Conservation (phyloP, 2,113 vertebrate genomes). For the Malurus cyaneus region DNA sequence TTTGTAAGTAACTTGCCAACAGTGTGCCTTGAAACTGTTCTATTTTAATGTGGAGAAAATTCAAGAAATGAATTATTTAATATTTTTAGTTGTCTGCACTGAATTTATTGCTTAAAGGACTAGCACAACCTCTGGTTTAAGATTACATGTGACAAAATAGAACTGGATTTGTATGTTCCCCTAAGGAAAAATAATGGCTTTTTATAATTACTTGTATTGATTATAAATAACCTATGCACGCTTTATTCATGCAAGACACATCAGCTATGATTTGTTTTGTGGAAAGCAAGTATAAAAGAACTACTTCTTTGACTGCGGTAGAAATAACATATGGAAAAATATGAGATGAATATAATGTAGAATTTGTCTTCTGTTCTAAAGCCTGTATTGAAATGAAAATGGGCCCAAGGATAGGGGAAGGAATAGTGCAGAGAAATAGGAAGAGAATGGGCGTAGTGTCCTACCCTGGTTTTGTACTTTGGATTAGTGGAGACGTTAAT, state of each 20-base stretch:
- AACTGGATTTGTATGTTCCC: background rate
- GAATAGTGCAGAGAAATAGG: background rate
- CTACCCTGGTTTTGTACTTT: conserved; percentile 26
- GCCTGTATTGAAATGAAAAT: background rate
- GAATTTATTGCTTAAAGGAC: background rate
- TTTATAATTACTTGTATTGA: background rate
- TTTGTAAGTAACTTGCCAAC: background rate
- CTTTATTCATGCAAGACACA: background rate
- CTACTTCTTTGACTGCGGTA: background rate
- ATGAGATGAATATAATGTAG: background rate
- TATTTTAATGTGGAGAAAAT: background rate
- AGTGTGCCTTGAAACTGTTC: background rate
- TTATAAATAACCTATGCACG: background rate
- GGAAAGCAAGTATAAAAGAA: background rate
- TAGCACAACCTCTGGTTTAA: background rate
- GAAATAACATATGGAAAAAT: background rate
- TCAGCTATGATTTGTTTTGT: background rate
- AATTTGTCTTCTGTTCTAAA: background rate
- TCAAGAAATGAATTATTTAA: background rate
- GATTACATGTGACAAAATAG: background rate
- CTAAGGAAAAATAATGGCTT: background rate
- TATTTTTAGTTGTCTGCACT: background rate
- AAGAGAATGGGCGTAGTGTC: background rate
- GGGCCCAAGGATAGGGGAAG: background rate
- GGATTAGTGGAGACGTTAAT: background rate